Conservation (phyloP, 2,888 invertebrate species). For the Diploptera punctata region DNA sequence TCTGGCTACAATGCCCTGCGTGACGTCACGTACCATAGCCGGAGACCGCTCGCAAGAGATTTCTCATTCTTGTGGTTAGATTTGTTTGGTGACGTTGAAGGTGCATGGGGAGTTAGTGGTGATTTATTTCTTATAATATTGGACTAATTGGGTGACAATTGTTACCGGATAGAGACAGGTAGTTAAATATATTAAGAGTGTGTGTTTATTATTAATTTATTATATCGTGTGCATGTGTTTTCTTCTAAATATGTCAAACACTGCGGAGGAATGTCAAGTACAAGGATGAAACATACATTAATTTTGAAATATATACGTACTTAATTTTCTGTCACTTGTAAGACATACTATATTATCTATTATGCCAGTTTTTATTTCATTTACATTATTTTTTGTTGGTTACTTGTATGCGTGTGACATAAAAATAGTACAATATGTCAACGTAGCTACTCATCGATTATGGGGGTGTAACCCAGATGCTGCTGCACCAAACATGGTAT, state of each 20-base stretch:
- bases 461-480: background rate
- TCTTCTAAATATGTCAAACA: too few relatives aligned
- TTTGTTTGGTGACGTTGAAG: slow-evolving; percentile 18
- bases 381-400: too few relatives aligned
- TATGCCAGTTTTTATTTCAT: too few relatives aligned
- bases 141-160: background rate
- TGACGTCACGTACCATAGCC: slow-evolving; percentile 24
- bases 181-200: too few relatives aligned
- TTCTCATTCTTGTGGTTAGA: slow-evolving; percentile 22
- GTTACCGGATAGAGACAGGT: background rate
- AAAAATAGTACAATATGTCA: background rate
- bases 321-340: background rate
- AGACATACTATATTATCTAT: too few relatives aligned
- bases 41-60: background rate
- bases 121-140: background rate
- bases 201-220: too few relatives aligned
- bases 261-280: background rate
- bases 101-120: background rate
- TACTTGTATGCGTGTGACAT: background rate
- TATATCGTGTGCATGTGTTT: too few relatives aligned
- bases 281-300: too few relatives aligned
- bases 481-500: background rate
- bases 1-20: slow-evolving; percentile 22
- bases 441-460: too few relatives aligned
- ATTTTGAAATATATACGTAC: too few relatives aligned